Conservation (phyloP, 2,797 vertebrate species). For the Poecile montanus region DNA sequence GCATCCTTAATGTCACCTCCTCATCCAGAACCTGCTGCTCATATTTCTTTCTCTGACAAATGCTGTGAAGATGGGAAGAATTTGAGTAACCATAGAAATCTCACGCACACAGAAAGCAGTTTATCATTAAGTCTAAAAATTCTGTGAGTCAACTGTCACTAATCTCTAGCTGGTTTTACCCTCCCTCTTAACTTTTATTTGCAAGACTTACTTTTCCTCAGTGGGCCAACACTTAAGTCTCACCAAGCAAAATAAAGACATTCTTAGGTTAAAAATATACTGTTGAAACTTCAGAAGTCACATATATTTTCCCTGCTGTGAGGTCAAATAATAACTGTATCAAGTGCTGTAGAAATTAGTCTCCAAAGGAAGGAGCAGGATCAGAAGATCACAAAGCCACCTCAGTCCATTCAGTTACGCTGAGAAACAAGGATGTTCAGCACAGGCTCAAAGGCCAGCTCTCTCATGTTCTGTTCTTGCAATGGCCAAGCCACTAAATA, state of each 20-base stretch:
- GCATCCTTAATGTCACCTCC: conserved; percentile 22
- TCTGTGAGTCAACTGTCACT: background rate
- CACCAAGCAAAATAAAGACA: background rate
- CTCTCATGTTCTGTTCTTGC: background rate
- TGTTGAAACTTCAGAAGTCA: background rate
- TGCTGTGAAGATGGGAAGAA: conserved; percentile 9
- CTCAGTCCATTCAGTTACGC: background rate
- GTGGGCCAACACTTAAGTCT: background rate
- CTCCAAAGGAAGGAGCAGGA: background rate
- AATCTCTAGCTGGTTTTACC: background rate
- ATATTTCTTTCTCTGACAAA: conserved; percentile 3
- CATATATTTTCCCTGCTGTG: background rate
- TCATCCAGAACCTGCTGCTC: background rate
- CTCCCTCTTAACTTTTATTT: background rate
- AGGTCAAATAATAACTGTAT: background rate
- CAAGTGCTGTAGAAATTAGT: background rate
- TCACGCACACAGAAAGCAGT: background rate
- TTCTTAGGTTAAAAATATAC: background rate
- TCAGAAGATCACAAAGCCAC: background rate
- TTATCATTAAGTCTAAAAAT: background rate
- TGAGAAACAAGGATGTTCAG: background rate
- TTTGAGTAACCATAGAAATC: conserved; percentile 37
- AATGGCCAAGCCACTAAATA: background rate
- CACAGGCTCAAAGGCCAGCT: background rate
- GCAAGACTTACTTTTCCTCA: background rate